Percentiles rank a stretch among this genome's conserved stretches.
phyloP scores from a whole-genome alignment of 1,140 invertebrate species.

The Hyles euphorbiae region DNA sequence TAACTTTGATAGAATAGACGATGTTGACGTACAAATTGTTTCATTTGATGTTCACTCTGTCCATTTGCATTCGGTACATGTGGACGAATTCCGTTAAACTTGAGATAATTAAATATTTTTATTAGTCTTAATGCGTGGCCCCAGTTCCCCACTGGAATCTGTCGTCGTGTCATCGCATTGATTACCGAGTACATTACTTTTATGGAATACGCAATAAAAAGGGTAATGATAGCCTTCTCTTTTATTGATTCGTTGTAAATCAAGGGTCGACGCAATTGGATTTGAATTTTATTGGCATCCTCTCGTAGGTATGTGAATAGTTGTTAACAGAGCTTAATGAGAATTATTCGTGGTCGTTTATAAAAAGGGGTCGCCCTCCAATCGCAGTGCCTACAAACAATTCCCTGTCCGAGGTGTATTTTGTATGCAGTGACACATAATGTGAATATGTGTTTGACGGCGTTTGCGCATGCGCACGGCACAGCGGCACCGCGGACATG shows the following conservation, averaged over 20 bases:
- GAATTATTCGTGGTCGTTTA: conserved; percentile 39
- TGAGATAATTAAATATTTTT: no score
- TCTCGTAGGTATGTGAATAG: conserved; percentile 51
- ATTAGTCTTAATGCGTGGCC: conserved; percentile 3
- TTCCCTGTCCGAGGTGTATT: no score
- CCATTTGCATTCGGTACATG: no score
- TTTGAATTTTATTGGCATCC: conserved; percentile 68
- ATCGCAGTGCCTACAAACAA: no score
- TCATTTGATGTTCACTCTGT: no score
- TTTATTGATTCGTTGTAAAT: conserved; percentile 74
- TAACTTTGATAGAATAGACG: not conserved
- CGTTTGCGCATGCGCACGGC: conserved; percentile 31
- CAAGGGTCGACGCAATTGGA: conserved; percentile 64
- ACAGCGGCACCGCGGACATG: conserved; percentile 33
- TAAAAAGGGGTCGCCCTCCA: no score
- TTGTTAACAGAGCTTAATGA: conserved; percentile 62
- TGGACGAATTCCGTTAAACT: no score
- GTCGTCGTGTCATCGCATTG: conserved; percentile 27
- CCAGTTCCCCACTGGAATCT: conserved; percentile 25
- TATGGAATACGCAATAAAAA: conserved; percentile 67
- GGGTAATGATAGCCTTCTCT: conserved; percentile 65
- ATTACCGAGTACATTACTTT: conserved; percentile 60
- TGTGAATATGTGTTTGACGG: not conserved
- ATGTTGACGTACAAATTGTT: not conserved
- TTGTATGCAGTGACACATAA: no score